Evolutionary conservation across 2,888 invertebrate genomes (phyloP), one percentile per base, ranked within the genome.

Genomic region (Zygaena filipendulae): DNA sequence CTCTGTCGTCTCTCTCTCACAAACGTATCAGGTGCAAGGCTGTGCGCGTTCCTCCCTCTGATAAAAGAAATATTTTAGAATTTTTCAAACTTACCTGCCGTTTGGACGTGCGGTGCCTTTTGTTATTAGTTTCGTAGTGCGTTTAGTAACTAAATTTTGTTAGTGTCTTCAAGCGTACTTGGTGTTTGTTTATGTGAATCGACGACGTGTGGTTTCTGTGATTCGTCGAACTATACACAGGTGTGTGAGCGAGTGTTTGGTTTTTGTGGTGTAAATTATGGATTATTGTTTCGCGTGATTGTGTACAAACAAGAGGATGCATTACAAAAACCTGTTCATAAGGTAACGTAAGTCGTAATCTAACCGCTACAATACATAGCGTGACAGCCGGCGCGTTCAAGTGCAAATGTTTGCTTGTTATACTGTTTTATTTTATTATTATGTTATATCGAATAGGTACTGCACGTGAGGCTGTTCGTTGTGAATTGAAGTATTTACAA

Each of bases 271-370:
- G n/a, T n/a, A n/a, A n/a, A n/a, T n/a, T n/a, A n/a, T n/a, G n/a
- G n/a, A n/a, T n/a, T n/a, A n/a, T n/a, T n/a, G n/a, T n/a, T n/a
- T n/a, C n/a, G n/a, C n/a, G n/a, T n/a, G n/a, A n/a, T n/a, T n/a
- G n/a, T n/a, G n/a, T n/a, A n/a, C n/a, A n/a, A n/a, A n/a, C n/a
- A n/a, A n/a, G n/a, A 64, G 70, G 66, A 79, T 79, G 79, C 77
- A 79, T 60, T 79, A 75, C 43, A 79, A 79, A 48, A 67, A 68
- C 42, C 48, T 79, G 30, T 75, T 77, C 43, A 72, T 68, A 52
- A 75, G 79, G 79, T 77, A 68, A 52, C 35, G 18, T 26, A 27
- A 18, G 27, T 13, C 14, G 5, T 25, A 21, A 28, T 39, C 33
- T 38, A n/a, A n/a, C n/a, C n/a, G n/a, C n/a, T n/a, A n/a, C n/a